A percentile compares a stretch with the other conserved stretches of the same genome.
phyloP scores from a whole-genome alignment of 1,140 invertebrate genomes.

The Antheraea pernyi region DNA sequence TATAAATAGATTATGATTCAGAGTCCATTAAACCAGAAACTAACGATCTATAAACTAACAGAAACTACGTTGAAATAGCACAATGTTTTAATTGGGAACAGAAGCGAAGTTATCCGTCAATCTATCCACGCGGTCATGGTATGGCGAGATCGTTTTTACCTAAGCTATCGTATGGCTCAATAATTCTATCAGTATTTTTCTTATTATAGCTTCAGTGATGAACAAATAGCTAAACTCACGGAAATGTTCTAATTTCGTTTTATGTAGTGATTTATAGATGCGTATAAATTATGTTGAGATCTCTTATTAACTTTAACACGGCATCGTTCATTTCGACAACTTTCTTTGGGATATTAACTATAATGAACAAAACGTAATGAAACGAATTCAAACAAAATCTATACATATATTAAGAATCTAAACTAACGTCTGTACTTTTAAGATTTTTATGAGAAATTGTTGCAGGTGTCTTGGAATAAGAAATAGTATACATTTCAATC shows the following conservation, averaged over 20 bases:
- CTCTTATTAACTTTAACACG: too few species aligned
- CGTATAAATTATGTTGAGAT: too few species aligned
- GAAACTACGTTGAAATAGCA: neutral
- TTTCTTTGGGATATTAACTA: too few species aligned
- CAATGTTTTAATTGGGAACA: neutral
- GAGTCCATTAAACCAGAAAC: neutral
- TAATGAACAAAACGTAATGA: too few species aligned
- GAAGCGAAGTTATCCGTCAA: conserved; percentile 18
- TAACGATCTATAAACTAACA: neutral
- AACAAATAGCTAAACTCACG: neutral
- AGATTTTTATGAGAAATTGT: too few species aligned
- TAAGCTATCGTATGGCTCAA: neutral
- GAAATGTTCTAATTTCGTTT: neutral
- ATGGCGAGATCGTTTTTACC: conserved; percentile 19
- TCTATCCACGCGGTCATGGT: conserved; percentile 16
- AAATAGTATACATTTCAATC: too few species aligned
- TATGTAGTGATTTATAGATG: neutral
- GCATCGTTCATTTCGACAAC: neutral
- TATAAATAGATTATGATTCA: neutral
- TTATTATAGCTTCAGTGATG: neutral
- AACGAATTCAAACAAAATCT: too few species aligned
- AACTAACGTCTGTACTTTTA: too few species aligned
- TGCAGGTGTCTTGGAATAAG: too few species aligned
- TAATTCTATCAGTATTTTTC: conserved; percentile 10
- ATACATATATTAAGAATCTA: too few species aligned